A percentile compares a stretch with the other conserved stretches of the same genome.
Evolutionary conservation across 1,140 invertebrate species (phyloP).

Genomic region (Phymorhynchus buccinoides): DNA sequence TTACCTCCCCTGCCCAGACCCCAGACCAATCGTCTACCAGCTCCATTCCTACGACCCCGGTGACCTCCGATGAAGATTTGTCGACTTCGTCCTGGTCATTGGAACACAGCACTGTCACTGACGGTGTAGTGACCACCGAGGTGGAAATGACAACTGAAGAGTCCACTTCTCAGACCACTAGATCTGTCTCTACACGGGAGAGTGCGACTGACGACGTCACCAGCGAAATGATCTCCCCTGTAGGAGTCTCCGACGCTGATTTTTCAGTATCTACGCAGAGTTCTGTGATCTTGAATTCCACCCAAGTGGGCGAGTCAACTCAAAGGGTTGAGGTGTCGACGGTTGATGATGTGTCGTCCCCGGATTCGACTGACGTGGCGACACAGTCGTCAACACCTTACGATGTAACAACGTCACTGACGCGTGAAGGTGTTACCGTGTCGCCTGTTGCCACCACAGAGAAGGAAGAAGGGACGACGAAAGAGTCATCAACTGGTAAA

Average conservation of each 20-base stretch:
- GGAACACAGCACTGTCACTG: background rate
- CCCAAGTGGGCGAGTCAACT: background rate
- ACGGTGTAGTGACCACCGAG: too few relatives aligned
- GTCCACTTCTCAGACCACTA: too few relatives aligned
- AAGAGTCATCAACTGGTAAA: background rate
- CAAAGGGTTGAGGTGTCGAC: background rate
- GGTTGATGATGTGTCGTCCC: background rate
- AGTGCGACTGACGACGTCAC: too few relatives aligned
- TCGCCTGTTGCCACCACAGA: background rate
- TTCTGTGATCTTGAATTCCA: background rate
- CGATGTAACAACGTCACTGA: too few relatives aligned
- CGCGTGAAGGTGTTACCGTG: background rate
- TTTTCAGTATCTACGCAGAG: background rate
- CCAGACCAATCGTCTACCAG: background rate
- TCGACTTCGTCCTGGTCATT: background rate
- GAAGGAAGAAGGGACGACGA: too few relatives aligned
- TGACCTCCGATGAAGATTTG: background rate
- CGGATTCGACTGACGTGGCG: too few relatives aligned
- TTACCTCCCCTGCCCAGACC: background rate
- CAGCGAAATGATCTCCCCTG: background rate
- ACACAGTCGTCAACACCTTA: too few relatives aligned
- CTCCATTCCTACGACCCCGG: background rate
- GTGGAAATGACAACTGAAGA: too few relatives aligned
- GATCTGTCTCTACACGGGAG: too few relatives aligned
- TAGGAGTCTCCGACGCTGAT: background rate